These are phyloP conservation scores for Drosophila funebris DNA, from an alignment of 1,140 invertebrate species.

Conservation along the genomic window DNA sequence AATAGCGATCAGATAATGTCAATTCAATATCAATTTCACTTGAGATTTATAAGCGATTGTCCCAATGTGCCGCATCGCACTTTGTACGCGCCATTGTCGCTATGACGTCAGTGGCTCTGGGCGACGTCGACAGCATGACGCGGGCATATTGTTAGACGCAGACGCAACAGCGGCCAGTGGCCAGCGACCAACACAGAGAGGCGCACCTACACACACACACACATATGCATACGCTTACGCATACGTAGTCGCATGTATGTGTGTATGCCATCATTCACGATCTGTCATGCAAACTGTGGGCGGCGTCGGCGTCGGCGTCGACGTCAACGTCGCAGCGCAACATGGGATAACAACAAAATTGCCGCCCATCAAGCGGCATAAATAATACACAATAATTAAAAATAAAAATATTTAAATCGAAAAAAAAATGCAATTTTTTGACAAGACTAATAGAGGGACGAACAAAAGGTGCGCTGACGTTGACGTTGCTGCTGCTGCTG, in stretches of 20 bases:
- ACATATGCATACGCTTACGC: neutral
- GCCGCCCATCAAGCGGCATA: constrained; percentile 45
- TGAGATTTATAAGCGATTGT: constrained; percentile 1
- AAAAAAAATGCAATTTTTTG: constrained; percentile 57
- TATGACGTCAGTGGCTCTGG: constrained; percentile 42
- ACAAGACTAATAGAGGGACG: constrained; percentile 9
- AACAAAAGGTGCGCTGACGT: constrained; percentile 1
- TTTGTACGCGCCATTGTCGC: constrained; percentile 25
- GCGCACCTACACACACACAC: neutral
- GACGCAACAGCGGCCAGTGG: constrained; percentile 48
- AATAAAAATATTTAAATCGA: constrained; percentile 49
- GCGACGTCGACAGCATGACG: constrained; percentile 30
- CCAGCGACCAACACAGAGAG: neutral
- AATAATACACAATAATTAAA: constrained; percentile 69
- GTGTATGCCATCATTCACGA: constrained; percentile 8
- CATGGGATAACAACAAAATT: constrained; percentile 43
- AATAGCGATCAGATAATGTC: constrained; percentile 7
- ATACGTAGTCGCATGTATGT: neutral
- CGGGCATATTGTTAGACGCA: constrained; percentile 41
- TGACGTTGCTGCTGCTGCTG: constrained; percentile 50
- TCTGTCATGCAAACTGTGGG: constrained; percentile 49
- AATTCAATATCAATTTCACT: constrained; percentile 32
- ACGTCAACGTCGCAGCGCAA: constrained; percentile 12
- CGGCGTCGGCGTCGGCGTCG: constrained; percentile 24
- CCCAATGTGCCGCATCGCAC: constrained; percentile 37